These are phyloP conservation scores for Gymnodraco acuticeps DNA, from an alignment of 2,797 vertebrate genomes.

Conservation along the genomic window DNA sequence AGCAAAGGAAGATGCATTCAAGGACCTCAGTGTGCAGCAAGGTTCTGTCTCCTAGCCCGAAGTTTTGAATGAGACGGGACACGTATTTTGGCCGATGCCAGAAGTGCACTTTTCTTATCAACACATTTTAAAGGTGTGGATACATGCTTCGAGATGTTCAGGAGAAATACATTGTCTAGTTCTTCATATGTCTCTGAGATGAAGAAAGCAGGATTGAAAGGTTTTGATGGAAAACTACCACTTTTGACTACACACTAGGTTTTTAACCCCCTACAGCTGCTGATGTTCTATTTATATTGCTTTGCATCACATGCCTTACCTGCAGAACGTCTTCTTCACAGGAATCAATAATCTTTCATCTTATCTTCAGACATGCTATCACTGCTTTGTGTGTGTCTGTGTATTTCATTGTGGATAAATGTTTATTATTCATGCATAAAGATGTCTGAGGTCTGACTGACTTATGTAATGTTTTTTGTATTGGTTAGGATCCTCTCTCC, in stretches of 20 bases:
- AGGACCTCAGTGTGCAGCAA: no score
- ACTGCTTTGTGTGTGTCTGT: conserved; percentile 18
- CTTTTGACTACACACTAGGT: neutral
- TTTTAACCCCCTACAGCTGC: neutral
- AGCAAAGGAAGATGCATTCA: no score
- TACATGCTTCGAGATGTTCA: no score
- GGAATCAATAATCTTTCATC: conserved; percentile 17
- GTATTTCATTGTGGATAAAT: conserved; percentile 5
- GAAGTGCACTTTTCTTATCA: no score
- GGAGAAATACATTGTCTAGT: no score
- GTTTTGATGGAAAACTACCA: neutral
- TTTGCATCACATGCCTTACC: neutral
- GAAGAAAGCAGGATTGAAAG: no score
- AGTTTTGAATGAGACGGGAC: no score
- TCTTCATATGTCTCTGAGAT: no score
- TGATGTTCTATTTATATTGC: neutral
- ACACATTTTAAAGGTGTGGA: no score
- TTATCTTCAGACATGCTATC: conserved; percentile 18
- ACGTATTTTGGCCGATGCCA: no score
- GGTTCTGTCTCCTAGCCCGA: no score
- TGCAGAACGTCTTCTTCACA: neutral
- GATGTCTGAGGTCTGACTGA: conserved; percentile 16
- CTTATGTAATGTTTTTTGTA: conserved; percentile 17
- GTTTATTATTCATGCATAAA: neutral
- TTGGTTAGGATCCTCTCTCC: conserved; percentile 72